Conservation (phyloP, 2,888 invertebrate genomes). For the Cepaea hortensis region DNA sequence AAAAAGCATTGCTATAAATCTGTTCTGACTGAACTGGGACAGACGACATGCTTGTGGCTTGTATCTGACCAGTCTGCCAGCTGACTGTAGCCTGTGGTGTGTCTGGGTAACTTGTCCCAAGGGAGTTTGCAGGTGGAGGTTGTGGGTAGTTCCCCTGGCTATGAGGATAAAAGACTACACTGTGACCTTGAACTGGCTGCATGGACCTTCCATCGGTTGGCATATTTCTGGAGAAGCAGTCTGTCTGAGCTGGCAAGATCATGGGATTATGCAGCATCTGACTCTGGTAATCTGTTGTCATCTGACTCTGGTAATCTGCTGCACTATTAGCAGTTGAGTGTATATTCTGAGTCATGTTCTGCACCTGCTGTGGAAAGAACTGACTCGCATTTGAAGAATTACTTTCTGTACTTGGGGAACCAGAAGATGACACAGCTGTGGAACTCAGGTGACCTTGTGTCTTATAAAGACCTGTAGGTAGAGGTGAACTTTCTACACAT, state of each 20-base stretch:
- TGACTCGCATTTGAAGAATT: not conserved
- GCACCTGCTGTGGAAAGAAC: slow-evolving; percentile 5
- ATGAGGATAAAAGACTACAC: not conserved
- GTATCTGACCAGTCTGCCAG: not conserved
- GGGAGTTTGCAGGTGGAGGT: not conserved
- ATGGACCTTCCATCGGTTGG: not conserved
- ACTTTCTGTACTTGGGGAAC: slow-evolving; percentile 1
- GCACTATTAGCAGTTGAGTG: not conserved
- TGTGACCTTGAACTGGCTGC: slow-evolving; percentile 10
- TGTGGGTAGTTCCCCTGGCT: not conserved
- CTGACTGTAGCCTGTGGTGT: slow-evolving; percentile 5
- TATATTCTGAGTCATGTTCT: not conserved
- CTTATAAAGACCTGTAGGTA: not conserved
- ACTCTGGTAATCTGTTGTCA: not conserved
- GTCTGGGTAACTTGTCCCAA: not conserved
- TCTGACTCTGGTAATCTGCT: not conserved
- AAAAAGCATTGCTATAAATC: not conserved
- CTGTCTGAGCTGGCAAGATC: not conserved
- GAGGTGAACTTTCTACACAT: not conserved
- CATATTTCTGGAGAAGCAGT: not conserved
- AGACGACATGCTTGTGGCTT: not conserved
- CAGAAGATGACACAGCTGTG: not conserved
- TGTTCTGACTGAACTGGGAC: slow-evolving; percentile 6
- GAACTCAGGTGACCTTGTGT: not conserved
- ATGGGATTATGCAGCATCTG: not conserved